Base-by-base conservation (phyloP, 2,113 vertebrate species). In the Taurulus bubalis region DNA sequence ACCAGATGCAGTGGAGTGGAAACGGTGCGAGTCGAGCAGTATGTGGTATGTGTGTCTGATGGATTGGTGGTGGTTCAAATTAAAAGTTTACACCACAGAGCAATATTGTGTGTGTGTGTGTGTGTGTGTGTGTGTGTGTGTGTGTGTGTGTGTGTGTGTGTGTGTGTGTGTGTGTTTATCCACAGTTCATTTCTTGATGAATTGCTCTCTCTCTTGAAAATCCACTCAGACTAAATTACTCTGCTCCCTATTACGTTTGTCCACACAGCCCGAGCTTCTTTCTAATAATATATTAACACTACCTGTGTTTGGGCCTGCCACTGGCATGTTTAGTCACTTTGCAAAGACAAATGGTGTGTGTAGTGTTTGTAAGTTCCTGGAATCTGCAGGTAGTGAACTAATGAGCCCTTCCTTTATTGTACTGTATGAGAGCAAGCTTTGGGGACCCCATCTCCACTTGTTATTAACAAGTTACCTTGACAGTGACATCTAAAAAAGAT, bases 221-320 rank as follows among this genome's bases (percentile, higher is more conserved):
- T 85, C 83, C 73, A 84, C 85, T 87, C 82, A 79, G 80, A 64
- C 87, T 85, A 85, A 90, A 90, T 91, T 58, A 84, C 83, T 85
- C 79, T 74, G 85, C 79, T 82, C 79, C 78, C 78, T 65, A 82
- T 84, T 85, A 73, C 80, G 77, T 82, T 80, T 79, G 72, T 84
- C 87, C 86, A 83, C 75, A 77, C 75, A 77, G 70, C 30, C 82
- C 75, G 72, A 89, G 60, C 84, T 14, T 64, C 60, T 77, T 60
- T 81, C 74, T 55, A 40, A 70, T 77, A 63, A 71, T 78, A 56
- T 75, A 75, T 82, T 72, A 77, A 75, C 80, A 63, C 72, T 4
- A 45, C 36, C 20, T 1, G 65, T 49, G 34, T 55, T 69, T 42
- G 18, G 49, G n/a, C 24, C 51, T 76, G 83, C 70, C 51, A 47